These are phyloP conservation scores for Microcebus jonahi DNA, from an alignment of 2,113 vertebrate genomes.

Conservation along the genomic window DNA sequence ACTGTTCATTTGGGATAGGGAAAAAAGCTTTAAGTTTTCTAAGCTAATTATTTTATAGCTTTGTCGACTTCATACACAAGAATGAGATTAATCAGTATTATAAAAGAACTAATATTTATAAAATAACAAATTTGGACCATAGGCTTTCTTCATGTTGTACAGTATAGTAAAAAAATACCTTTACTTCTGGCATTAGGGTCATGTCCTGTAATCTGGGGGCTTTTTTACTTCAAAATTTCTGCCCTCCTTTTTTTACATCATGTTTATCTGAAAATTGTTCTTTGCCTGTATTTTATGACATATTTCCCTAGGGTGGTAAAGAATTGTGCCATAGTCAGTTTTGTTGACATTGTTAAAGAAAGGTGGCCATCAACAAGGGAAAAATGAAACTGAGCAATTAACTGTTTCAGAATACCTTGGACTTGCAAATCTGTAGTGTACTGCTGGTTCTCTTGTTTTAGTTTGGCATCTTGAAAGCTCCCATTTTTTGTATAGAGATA, in stretches of 20 bases:
- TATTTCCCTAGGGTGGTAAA: not conserved
- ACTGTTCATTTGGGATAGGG: not conserved
- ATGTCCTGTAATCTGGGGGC: not conserved
- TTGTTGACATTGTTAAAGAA: constrained; percentile 1
- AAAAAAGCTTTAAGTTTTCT: constrained; percentile 55
- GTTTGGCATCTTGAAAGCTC: not conserved
- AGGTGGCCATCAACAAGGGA: not conserved
- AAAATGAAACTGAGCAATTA: not conserved
- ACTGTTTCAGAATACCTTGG: not conserved
- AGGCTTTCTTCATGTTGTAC: constrained; percentile 22
- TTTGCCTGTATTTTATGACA: not conserved
- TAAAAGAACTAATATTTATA: constrained; percentile 56
- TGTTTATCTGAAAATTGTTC: constrained; percentile 43
- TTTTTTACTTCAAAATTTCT: constrained; percentile 3
- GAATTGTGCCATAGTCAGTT: not conserved
- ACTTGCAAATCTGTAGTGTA: not conserved
- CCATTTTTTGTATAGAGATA: not conserved
- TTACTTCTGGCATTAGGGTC: constrained; percentile 5
- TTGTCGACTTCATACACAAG: constrained; percentile 53
- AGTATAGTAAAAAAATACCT: not conserved
- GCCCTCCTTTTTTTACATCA: constrained; percentile 34
- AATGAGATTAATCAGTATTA: constrained; percentile 52
- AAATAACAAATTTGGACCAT: constrained; percentile 51
- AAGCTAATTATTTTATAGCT: constrained; percentile 67
- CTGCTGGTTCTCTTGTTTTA: not conserved